phyloP scores from a whole-genome alignment of 2,113 vertebrate genomes.

The Rhodinocichla rosea region DNA sequence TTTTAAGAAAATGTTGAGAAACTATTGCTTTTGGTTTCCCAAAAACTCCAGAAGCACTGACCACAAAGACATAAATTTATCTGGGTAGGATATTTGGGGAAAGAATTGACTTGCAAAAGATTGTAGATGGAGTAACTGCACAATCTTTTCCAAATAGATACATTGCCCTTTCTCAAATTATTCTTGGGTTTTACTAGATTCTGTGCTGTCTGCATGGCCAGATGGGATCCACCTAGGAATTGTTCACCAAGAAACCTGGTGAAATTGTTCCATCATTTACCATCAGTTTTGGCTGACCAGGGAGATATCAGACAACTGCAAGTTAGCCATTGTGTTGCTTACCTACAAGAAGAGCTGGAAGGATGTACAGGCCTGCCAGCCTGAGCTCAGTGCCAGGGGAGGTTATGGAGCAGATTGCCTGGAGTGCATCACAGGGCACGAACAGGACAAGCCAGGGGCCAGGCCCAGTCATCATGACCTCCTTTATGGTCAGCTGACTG shows the following conservation, averaged over 20 bases:
- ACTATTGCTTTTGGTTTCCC: background rate
- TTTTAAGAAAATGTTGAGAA: constrained; percentile 10
- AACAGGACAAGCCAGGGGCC: background rate
- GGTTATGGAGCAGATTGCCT: background rate
- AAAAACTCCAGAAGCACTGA: background rate
- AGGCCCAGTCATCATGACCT: too few relatives aligned
- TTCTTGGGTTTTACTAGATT: background rate
- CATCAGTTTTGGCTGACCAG: background rate
- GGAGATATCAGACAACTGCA: background rate
- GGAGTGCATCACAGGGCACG: background rate
- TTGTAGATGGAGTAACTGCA: background rate
- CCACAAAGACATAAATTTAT: background rate
- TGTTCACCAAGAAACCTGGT: background rate
- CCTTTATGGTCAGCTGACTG: background rate
- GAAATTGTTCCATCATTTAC: background rate
- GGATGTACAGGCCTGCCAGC: background rate
- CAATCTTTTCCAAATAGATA: background rate
- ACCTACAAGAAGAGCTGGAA: background rate
- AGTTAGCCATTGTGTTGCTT: too few relatives aligned
- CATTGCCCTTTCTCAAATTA: background rate
- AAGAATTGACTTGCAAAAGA: background rate
- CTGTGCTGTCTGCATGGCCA: background rate
- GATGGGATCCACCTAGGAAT: background rate
- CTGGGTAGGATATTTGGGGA: background rate
- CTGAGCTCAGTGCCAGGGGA: too few relatives aligned